A percentile compares a stretch with the other conserved stretches of the same genome.
phyloP scores from a whole-genome alignment of 2,113 vertebrate species.

The Sterna hirundo region DNA sequence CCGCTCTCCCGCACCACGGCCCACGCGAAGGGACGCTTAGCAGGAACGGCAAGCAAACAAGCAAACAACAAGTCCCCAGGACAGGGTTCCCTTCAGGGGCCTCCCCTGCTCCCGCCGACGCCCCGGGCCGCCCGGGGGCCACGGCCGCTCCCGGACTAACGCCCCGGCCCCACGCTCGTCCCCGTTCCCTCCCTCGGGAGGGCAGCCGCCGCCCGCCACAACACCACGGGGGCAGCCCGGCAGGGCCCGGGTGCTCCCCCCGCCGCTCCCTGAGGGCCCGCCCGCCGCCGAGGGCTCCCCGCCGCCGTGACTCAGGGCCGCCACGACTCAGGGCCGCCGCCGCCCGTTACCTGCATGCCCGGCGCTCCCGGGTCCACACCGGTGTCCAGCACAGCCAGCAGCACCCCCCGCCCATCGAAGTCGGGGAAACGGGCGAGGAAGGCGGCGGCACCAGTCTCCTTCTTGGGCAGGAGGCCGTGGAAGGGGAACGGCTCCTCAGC shows the following conservation, averaged over 20 bases:
- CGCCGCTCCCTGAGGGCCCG: not conserved
- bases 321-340: not conserved
- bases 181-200: not conserved
- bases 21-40: not conserved
- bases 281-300: not conserved
- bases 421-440: constrained; percentile 91
- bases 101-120: not conserved
- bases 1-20: not conserved
- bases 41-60: not conserved
- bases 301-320: not conserved
- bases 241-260: not conserved
- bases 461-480: constrained; percentile 94
- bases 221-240: no score
- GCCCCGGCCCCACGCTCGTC: no score
- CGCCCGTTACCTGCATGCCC: constrained; percentile 90
- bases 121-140: not conserved
- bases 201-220: not conserved
- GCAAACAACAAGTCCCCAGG: not conserved
- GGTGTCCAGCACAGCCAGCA: constrained; percentile 93
- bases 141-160: not conserved
- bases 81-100: not conserved
- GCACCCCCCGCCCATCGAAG: constrained; percentile 90
- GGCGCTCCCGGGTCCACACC: constrained; percentile 96
- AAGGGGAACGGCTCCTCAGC: constrained; percentile 92
- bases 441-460: constrained; percentile 92